Percentiles rank a stretch among this genome's conserved stretches.
Conservation (phyloP, 2,797 vertebrate species). For the Anniella stebbinsi region DNA sequence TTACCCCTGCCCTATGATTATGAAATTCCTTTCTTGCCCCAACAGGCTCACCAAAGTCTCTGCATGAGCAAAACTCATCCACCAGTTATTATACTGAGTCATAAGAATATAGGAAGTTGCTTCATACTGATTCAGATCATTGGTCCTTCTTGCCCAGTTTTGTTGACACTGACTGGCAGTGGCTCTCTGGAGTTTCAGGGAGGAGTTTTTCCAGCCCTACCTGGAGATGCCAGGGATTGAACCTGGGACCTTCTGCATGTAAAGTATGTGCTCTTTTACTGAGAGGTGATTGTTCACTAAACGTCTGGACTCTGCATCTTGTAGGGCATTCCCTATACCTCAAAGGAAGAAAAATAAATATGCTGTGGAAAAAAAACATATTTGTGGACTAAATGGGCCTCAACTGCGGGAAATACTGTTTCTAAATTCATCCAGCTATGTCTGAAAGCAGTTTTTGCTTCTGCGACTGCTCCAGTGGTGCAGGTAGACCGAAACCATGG, state of each 20-base stretch:
- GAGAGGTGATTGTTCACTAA: not conserved
- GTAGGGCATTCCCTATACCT: not conserved
- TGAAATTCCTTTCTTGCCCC: not conserved
- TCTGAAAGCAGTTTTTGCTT: not conserved
- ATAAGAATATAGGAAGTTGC: not conserved
- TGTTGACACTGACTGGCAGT: too few species aligned
- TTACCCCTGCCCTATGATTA: not conserved
- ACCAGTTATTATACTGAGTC: not conserved
- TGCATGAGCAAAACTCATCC: not conserved
- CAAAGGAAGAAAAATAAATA: not conserved
- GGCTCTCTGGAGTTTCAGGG: too few species aligned
- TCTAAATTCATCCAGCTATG: not conserved
- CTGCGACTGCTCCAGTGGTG: too few species aligned
- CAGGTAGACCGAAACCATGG: too few species aligned
- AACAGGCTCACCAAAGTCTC: not conserved
- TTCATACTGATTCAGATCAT: too few species aligned
- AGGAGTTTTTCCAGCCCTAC: too few species aligned
- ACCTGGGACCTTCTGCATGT: too few species aligned
- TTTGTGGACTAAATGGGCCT: not conserved
- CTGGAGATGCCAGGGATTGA: too few species aligned
- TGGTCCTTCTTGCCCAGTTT: too few species aligned
- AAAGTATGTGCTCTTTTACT: too few species aligned
- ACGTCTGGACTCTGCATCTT: not conserved
- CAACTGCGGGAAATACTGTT: not conserved
- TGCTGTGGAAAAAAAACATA: not conserved